A percentile compares a stretch with the other conserved stretches of the same genome.
phyloP scores from a whole-genome alignment of 2,888 invertebrate species.

The Diplazon laetatorius region DNA sequence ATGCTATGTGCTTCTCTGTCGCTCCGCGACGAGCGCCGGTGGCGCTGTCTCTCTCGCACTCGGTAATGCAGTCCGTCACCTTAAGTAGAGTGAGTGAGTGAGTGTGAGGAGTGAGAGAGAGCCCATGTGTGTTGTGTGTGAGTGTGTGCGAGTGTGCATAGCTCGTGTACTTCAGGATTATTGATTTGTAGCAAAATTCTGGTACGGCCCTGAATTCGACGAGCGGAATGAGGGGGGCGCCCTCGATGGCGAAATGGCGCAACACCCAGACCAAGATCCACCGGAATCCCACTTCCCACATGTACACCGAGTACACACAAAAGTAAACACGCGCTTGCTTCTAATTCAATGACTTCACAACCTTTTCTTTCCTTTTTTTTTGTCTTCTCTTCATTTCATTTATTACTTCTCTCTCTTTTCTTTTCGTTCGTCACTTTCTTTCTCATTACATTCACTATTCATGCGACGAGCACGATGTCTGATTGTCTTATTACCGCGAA shows the following conservation, averaged over 20 bases:
- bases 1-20: too few relatives aligned
- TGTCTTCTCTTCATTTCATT: not conserved
- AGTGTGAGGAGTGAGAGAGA: too few relatives aligned
- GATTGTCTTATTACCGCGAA: conserved; percentile 23
- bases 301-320: conserved; percentile 41
- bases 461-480: conserved; percentile 9
- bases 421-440: not conserved
- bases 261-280: conserved; percentile 37
- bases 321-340: conserved; percentile 51
- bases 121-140: too few relatives aligned
- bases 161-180: conserved; percentile 32
- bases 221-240: conserved; percentile 33
- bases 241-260: conserved; percentile 25
- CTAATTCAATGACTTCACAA: conserved; percentile 34
- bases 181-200: conserved; percentile 61
- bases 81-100: too few relatives aligned
- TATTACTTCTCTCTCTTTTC: not conserved
- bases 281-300: conserved; percentile 51
- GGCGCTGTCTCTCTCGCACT: too few relatives aligned
- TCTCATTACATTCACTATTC: conserved; percentile 3
- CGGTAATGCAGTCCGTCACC: too few relatives aligned
- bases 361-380: not conserved
- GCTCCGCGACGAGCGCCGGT: too few relatives aligned
- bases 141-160: not conserved
- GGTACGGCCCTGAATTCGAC: conserved; percentile 58